Percentiles rank a stretch among this genome's conserved stretches.
Evolutionary conservation across 2,888 invertebrate species (phyloP).

Genomic region (Nineta flava): DNA sequence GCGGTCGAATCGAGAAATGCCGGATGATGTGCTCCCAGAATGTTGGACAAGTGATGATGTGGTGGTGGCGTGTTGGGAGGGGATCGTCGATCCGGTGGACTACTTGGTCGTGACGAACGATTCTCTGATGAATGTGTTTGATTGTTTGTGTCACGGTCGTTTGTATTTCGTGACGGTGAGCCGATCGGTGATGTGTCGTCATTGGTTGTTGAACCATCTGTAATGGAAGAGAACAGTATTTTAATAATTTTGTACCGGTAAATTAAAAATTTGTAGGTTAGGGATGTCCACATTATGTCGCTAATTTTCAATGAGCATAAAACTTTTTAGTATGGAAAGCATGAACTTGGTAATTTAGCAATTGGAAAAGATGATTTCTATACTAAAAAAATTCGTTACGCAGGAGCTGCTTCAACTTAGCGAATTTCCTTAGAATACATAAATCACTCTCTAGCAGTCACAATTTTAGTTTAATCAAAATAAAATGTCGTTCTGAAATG

Average conservation of each 20-base stretch:
- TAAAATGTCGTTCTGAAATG: no score
- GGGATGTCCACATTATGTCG: no score
- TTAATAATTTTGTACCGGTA: neutral
- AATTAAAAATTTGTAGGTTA: no score
- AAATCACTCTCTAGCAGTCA: no score
- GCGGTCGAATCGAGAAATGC: slow-evolving; percentile 25
- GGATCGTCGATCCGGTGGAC: slow-evolving; percentile 25
- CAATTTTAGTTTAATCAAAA: no score
- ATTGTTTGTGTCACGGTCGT: slow-evolving; percentile 7
- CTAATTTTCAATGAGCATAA: no score
- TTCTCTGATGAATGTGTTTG: slow-evolving; percentile 19
- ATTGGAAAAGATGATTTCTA: no score
- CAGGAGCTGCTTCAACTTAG: no score
- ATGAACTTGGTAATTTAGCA: no score
- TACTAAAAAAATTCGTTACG: no score
- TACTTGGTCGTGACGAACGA: slow-evolving; percentile 32
- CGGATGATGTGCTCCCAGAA: slow-evolving; percentile 24
- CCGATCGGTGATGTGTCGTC: slow-evolving; percentile 51
- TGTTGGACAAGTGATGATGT: slow-evolving; percentile 21
- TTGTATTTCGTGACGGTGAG: slow-evolving; percentile 31
- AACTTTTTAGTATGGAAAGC: no score
- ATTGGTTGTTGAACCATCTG: slow-evolving; percentile 54
- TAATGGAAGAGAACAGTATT: slow-evolving; percentile 21
- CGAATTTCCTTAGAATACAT: no score
- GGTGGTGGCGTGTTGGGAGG: slow-evolving; percentile 19